Percentiles rank a stretch among this genome's conserved stretches.
Evolutionary conservation across 1,140 invertebrate genomes (phyloP).

Genomic region (Pseudomyrmex dendroicus): DNA sequence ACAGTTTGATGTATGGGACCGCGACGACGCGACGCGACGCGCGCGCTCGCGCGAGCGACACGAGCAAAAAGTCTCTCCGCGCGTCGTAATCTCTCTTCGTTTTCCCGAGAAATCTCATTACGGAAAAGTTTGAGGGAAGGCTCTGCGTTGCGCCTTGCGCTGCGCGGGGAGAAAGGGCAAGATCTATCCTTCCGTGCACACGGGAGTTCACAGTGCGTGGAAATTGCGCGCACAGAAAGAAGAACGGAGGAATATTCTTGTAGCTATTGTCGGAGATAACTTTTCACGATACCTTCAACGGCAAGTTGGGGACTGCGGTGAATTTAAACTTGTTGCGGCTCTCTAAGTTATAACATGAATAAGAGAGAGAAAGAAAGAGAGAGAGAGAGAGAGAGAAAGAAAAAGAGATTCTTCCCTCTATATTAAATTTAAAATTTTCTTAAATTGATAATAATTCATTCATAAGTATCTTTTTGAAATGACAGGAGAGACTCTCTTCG

Average conservation of each 20-base stretch:
- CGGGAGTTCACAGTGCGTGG: slow-evolving; percentile 24
- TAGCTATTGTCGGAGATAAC: slow-evolving; percentile 46
- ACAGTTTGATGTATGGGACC: slow-evolving; percentile 70
- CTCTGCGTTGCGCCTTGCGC: slow-evolving; percentile 28
- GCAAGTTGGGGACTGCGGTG: slow-evolving; percentile 19
- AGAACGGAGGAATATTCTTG: slow-evolving; percentile 42
- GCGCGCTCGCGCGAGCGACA: slow-evolving; percentile 21
- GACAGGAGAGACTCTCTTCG: neutral
- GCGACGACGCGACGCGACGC: slow-evolving; percentile 5
- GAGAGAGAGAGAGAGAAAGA: neutral
- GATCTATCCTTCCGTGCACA: slow-evolving; percentile 39
- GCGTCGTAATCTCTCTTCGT: slow-evolving; percentile 62
- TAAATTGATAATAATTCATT: slow-evolving; percentile 44
- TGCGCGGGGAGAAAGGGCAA: neutral
- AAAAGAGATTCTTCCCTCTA: neutral
- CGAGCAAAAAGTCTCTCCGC: slow-evolving; percentile 48
- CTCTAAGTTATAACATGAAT: slow-evolving; percentile 3
- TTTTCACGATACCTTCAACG: slow-evolving; percentile 46
- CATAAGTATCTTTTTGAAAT: slow-evolving; percentile 11
- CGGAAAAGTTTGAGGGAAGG: slow-evolving; percentile 55
- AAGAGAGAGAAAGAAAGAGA: no score
- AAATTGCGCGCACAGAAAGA: slow-evolving; percentile 23
- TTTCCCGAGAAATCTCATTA: slow-evolving; percentile 63
- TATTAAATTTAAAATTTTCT: slow-evolving; percentile 48
- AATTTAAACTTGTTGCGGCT: slow-evolving; percentile 55